Evolutionary conservation across 2,888 invertebrate species (phyloP), one percentile per base, ranked within the genome.

Genomic region (Ophion ventricosus): DNA sequence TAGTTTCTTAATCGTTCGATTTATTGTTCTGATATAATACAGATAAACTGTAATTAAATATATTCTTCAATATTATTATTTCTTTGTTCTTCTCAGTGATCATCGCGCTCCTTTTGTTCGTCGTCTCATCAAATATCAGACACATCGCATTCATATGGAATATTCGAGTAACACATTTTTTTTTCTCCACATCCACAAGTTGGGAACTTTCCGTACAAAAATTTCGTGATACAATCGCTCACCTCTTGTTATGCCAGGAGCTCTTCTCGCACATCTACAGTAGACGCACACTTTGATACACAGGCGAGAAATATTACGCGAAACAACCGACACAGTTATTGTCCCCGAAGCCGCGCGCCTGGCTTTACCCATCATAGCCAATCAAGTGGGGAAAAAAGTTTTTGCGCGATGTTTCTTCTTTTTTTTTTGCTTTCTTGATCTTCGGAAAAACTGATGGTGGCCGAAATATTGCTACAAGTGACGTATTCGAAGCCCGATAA

Each of bases 11-110:
- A 74, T 79, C 61, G 70, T 82, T 75, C 74, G 74, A 75, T 84
- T 84, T 84, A 84, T 84, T 82, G 81, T 82, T 84, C 84, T 72
- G 74, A 79, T 82, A 84, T 84, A 72, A 75, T 79, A 84, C 84
- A 84, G 79, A 79, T 84, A 75, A 84, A 82, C 79, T 79, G 84
- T 82, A 84, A 84, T 72, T 80, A 79, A 82, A 84, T 79, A 82
- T 84, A 80, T 83, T 82, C 72, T 84, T 72, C 66, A 66, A 54
- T 84, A 79, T 84, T 82, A 70, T 81, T 82, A 26, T 75, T 84
- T 61, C 40, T 61, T 75, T 80, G 23, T 29, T 74, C 57, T 59
- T 59, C 67, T 76, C 43, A 35, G 67, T 26, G 43, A 25, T 25
- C 17, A 59, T 63, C 61, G 40, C 75, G 29, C 56, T 73, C 56